These are phyloP conservation scores for Caracal caracal DNA, from an alignment of 2,113 vertebrate species.

Conservation along the genomic window DNA sequence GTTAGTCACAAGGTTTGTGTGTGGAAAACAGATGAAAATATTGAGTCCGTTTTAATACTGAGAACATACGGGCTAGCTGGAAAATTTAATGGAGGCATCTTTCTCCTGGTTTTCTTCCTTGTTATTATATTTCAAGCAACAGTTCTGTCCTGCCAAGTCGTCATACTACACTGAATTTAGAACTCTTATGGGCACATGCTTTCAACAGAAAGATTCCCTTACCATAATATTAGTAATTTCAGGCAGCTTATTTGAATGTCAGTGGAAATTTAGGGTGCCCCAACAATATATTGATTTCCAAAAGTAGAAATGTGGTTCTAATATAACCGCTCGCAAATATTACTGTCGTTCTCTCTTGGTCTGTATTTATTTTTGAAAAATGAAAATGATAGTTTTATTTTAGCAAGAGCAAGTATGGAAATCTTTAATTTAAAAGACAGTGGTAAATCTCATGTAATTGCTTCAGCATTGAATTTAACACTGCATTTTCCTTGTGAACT, in stretches of 20 bases:
- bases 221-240: conserved; percentile 75
- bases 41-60: conserved; percentile 65
- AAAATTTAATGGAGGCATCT: conserved; percentile 64
- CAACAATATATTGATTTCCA: conserved; percentile 66
- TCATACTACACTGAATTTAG: conserved; percentile 68
- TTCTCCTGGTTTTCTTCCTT: conserved; percentile 70
- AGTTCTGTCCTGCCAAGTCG: conserved; percentile 66
- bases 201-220: conserved; percentile 70
- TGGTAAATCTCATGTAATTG: conserved; percentile 58
- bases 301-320: conserved; percentile 77
- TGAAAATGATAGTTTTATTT: conserved; percentile 68
- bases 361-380: conserved; percentile 73
- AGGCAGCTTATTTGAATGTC: conserved; percentile 66
- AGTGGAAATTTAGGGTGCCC: conserved; percentile 67
- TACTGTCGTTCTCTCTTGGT: conserved; percentile 28
- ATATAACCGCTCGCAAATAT: conserved; percentile 68
- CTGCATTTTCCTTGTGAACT: conserved; percentile 57
- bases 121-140: conserved; percentile 71
- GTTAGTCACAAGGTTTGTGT: conserved; percentile 70
- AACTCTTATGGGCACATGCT: conserved; percentile 66
- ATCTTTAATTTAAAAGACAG: conserved; percentile 72
- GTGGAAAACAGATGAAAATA: conserved; percentile 75
- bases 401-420: conserved; percentile 64
- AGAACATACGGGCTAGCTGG: conserved; percentile 61
- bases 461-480: conserved; percentile 63